Evolutionary conservation across 2,888 invertebrate genomes (phyloP).

Genomic region (Gortyna flavago): DNA sequence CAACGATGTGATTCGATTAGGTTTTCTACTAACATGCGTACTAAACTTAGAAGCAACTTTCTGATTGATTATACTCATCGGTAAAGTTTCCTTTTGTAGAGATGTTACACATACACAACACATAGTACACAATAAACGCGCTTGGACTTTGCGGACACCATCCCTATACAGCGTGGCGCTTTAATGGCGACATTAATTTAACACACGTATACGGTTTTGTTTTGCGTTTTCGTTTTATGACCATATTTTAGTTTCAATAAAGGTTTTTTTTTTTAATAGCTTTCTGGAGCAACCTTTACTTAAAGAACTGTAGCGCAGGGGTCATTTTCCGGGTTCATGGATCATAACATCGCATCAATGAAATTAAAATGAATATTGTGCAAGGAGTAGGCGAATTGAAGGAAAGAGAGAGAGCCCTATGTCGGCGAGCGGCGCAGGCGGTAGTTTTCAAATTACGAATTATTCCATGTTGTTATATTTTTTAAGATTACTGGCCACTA

Average conservation of each 20-base stretch:
- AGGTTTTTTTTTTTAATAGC: too few relatives aligned
- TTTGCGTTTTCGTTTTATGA: not conserved
- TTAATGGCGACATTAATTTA: not conserved
- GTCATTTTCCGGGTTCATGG: too few relatives aligned
- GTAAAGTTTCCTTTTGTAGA: conserved; percentile 12
- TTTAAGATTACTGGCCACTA: not conserved
- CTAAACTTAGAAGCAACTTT: conserved; percentile 17
- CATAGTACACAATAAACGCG: not conserved
- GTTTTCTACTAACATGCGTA: conserved; percentile 8
- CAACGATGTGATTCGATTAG: conserved; percentile 8
- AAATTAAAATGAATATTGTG: not conserved
- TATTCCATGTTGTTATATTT: not conserved
- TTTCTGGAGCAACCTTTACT: too few relatives aligned
- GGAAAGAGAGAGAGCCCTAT: not conserved
- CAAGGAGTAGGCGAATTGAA: not conserved
- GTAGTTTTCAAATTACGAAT: not conserved
- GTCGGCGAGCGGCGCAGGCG: not conserved
- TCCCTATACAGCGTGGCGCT: not conserved
- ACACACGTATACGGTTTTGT: not conserved
- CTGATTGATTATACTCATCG: conserved; percentile 28
- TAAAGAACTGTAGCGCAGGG: too few relatives aligned
- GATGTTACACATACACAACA: not conserved
- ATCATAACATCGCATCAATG: not conserved
- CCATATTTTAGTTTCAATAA: too few relatives aligned
- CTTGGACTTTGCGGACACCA: not conserved